phyloP scores from a whole-genome alignment of 2,888 invertebrate species.

The Euplexia lucipara region DNA sequence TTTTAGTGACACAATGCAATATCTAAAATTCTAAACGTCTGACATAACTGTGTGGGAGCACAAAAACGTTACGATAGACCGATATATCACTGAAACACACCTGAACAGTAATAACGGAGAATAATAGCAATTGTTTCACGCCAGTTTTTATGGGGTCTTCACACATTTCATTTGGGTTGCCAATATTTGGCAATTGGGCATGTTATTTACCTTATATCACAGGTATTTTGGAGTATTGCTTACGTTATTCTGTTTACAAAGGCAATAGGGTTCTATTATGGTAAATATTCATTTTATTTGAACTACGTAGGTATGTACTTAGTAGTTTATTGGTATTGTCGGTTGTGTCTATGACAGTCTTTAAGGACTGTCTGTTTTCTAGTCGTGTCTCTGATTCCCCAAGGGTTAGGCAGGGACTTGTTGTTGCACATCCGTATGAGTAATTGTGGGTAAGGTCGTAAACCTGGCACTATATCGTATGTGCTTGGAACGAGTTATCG shows the following conservation, averaged over 20 bases:
- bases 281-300: conserved; percentile 34
- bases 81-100: conserved; percentile 86
- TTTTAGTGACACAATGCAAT: conserved; percentile 54
- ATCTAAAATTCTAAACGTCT: conserved; percentile 75
- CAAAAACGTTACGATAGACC: conserved; percentile 83
- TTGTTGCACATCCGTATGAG: neutral
- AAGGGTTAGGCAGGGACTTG: neutral
- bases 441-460: neutral
- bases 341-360: neutral
- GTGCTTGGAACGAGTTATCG: neutral
- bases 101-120: conserved; percentile 88
- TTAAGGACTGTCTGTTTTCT: conserved; percentile 10
- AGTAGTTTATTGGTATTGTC: conserved; percentile 13
- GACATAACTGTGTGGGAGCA: conserved; percentile 69
- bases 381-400: neutral
- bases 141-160: conserved; percentile 86
- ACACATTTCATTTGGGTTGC: conserved; percentile 70
- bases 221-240: conserved; percentile 41
- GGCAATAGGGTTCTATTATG: conserved; percentile 40
- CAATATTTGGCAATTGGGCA: conserved; percentile 60
- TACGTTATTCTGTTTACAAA: conserved; percentile 47
- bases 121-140: conserved; percentile 86
- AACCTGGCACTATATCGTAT: neutral
- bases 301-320: conserved; percentile 3
- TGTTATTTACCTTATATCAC: conserved; percentile 58